Evolutionary conservation across 1,140 invertebrate genomes (phyloP), one percentile per base, ranked within the genome.

Genomic region (Bombus breviceps): DNA sequence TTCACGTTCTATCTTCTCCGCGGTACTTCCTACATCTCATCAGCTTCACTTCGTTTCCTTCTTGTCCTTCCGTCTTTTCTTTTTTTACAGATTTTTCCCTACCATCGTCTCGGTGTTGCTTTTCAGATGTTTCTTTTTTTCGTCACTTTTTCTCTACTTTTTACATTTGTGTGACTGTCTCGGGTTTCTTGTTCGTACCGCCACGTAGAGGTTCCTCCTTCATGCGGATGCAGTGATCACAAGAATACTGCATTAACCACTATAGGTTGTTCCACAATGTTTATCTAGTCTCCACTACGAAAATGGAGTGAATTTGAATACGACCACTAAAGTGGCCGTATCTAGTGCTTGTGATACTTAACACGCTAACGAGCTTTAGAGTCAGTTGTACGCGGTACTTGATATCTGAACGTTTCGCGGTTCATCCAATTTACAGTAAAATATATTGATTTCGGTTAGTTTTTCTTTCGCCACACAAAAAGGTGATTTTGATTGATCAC

Each of bases 211-310:
- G 34, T 32, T 62, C 64, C 41, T 75, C 41, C 62, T 69, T 66
- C 71, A 66, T 71, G 81, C 64, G 62, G 75, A 76, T 80, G 57
- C 47, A 41, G 74, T 75, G 53, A 62, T 57, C 53, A 34, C 78
- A 43, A 43, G 43, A 59, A 66, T 53, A 22, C 18, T n/a, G 37
- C 64, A n/a, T 37, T n/a, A 57, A 68, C 18, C 34, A 22, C 15
- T 25, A 5, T 43, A 73, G 68, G 32, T 66, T 53, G 5, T n/a
- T 15, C 28, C 3, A 47, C 73, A 85, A 83, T 72, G 86, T 89
- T 85, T 85, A 88, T 85, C 82, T 87, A 66, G 57, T 28, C 75
- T 81, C 78, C 78, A 86, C 73, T 73, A 81, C 47, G 86, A 89
- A 78, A 81, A 85, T 81, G 47, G 86, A 72, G 86, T 88, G 86